Evolutionary conservation across 2,888 invertebrate genomes (phyloP).

Genomic region (Alsophila aescularia): DNA sequence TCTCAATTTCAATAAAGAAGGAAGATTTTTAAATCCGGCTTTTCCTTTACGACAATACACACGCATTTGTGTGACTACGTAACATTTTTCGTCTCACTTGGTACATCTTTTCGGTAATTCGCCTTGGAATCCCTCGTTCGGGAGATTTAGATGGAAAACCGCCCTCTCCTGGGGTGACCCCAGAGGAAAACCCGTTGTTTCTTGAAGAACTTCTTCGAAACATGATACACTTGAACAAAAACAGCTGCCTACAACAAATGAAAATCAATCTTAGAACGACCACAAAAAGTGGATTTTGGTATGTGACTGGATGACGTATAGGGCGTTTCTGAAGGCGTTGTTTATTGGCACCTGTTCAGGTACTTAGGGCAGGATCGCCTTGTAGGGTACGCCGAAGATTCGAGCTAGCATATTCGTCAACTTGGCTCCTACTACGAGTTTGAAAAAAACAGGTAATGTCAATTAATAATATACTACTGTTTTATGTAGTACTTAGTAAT

Average conservation of each 20-base stretch:
- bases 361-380: constrained; percentile 74
- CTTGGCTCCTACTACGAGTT: constrained; percentile 51
- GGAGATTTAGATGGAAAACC: constrained; percentile 77
- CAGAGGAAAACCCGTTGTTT: constrained; percentile 78
- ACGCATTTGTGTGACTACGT: constrained; percentile 26
- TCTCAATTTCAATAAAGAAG: constrained; percentile 2
- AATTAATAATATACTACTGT: too few relatives aligned
- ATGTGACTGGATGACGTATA: constrained; percentile 35
- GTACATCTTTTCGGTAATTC: constrained; percentile 76
- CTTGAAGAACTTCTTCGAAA: constrained; percentile 65
- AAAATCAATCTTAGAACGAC: constrained; percentile 31
- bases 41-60: constrained; percentile 15
- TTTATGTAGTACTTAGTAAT: too few relatives aligned
- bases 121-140: constrained; percentile 71
- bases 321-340: constrained; percentile 46
- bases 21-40: constrained; percentile 1
- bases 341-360: constrained; percentile 81
- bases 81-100: constrained; percentile 51
- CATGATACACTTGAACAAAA: constrained; percentile 37
- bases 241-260: constrained; percentile 8
- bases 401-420: constrained; percentile 65
- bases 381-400: constrained; percentile 63
- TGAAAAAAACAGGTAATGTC: too few relatives aligned
- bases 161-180: constrained; percentile 73
- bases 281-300: constrained; percentile 36